phyloP scores from a whole-genome alignment of 1,140 invertebrate genomes.

The Heliconius hewitsoni region DNA sequence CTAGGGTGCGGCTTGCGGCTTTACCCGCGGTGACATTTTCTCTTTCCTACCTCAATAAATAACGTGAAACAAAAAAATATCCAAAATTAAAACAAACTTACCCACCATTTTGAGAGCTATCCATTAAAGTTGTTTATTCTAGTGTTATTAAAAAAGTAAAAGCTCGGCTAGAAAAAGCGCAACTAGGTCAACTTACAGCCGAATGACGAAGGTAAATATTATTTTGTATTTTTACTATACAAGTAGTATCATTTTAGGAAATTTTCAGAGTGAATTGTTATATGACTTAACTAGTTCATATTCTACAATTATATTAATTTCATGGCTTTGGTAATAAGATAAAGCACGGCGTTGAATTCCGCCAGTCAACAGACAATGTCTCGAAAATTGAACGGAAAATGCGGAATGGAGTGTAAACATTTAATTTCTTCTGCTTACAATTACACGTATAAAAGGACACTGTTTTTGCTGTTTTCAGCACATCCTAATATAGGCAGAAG shows the following conservation, averaged over 20 bases:
- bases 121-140: constrained; percentile 13
- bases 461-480: no score
- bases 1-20: no score
- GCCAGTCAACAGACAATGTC: no score
- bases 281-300: not conserved
- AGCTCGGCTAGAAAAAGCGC: not conserved
- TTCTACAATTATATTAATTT: not conserved
- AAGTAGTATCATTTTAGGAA: not conserved
- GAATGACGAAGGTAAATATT: not conserved
- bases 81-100: not conserved
- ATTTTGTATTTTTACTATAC: not conserved
- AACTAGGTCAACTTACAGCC: not conserved
- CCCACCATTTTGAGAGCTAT: not conserved
- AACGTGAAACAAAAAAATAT: not conserved
- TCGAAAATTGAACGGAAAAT: no score
- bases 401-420: no score
- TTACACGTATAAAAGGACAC: no score
- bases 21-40: no score
- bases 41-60: no score
- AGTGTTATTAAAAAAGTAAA: constrained; percentile 8
- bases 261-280: no score
- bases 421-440: no score
- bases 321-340: not conserved
- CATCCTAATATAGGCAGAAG: no score
- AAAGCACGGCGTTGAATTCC: no score